A percentile compares a stretch with the other conserved stretches of the same genome.
Evolutionary conservation across 2,888 invertebrate genomes (phyloP).

Genomic region (Serrognathus titanus): DNA sequence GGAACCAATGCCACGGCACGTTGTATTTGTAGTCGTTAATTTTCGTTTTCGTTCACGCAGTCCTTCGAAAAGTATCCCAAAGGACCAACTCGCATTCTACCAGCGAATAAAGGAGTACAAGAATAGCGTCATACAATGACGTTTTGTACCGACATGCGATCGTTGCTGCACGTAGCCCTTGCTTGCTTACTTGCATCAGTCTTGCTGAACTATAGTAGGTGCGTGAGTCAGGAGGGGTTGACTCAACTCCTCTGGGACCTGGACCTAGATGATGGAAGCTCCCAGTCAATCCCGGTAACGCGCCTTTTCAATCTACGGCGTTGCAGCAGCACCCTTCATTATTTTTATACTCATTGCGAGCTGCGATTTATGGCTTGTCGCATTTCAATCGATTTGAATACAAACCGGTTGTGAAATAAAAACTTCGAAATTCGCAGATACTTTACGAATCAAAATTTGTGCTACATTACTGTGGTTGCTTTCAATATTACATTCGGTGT

Average conservation of each 20-base stretch:
- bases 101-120: neutral
- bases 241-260: conserved; percentile 43
- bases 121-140: conserved; percentile 13
- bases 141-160: conserved; percentile 16
- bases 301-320: conserved; percentile 48
- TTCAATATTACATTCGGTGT: conserved; percentile 11
- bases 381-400: conserved; percentile 10
- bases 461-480: neutral
- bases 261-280: conserved; percentile 47
- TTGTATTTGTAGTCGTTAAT: neutral
- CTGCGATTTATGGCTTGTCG: conserved; percentile 26
- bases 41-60: neutral
- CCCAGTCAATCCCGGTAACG: conserved; percentile 48
- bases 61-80: conserved; percentile 2
- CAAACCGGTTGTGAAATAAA: neutral
- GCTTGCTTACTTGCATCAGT: conserved; percentile 19
- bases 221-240: conserved; percentile 40
- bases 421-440: no score
- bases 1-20: neutral
- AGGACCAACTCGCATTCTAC: neutral
- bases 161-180: neutral
- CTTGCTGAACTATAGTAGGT: conserved; percentile 30
- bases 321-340: conserved; percentile 42
- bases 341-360: conserved; percentile 30
- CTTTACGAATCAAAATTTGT: neutral